Base-by-base conservation (phyloP, 2,888 invertebrate species). In the Drosophila neonasuta region DNA sequence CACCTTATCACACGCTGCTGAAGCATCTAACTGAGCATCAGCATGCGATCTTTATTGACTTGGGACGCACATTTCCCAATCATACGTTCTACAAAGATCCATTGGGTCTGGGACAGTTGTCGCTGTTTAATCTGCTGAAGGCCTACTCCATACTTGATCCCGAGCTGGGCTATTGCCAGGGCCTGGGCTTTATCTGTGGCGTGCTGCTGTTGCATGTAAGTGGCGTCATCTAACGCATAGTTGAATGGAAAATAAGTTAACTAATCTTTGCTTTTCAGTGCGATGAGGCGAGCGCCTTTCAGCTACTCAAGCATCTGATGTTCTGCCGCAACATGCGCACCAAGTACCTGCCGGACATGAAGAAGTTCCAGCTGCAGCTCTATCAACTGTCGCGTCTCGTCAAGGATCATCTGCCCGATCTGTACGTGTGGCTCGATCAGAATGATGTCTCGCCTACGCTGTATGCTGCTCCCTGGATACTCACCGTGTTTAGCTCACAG, bases 111-210 rank as follows among this genome's bases (percentile, higher is more conserved):
- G 99, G 99, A 0, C 99, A 99, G 88, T 91, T 99, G 71, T 96
- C 97, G 0, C 91, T 99, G 3, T 99, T 98, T 91, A 99, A 99
- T 92, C 92, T 99, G 17, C 92, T 99, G 30, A 99, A 99, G 90
- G 99, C 99, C 0, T 99, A 99, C 90, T 99, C 98, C 0, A 92
- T 99, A 29, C 91, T 98, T 39, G 99, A 99, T 90, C 95, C 96
- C 1, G 97, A 98, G 87, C 96, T 99, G 1, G 98, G 98, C 0
- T 99, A 99, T 90, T 99, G 99, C 79, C 99, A 99, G 91, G 99
- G 99, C 0, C 93, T 99, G 9, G 97, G 97, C 86, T 99, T 99
- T 88, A 97, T 99, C 2, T 98, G 98, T 68, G 99, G 98, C 10
- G 95, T 98, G 1, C 92, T 99, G 1, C 92, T 99, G 9, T 92